Base-by-base conservation (phyloP, 2,888 invertebrate species). In the Polymixis flavicincta region DNA sequence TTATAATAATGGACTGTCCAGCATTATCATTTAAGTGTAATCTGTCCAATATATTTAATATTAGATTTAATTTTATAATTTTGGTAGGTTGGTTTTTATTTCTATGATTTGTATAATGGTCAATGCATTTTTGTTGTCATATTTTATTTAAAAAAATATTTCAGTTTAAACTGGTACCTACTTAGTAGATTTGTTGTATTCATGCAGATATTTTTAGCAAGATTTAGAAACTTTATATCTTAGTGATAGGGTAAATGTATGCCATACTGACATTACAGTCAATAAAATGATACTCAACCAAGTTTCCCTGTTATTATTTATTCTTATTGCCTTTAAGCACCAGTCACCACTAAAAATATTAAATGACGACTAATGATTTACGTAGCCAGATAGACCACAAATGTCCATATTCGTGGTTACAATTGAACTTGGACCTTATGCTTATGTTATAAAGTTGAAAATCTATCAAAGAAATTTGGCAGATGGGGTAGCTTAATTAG, bases 251-350 rank as follows among this genome's bases (percentile, higher is more conserved):
- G 82, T 87, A 85, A 88, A 88, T 92, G 90, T 93, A 93, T 92
- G 93, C 91, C 92, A 93, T 92, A 92, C 87, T 89, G 90, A 92
- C 89, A 89, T 83, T 85, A 81, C 84, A 84, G 91, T 92, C 90
- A 92, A 90, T 92, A 92, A 92, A 92, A 87, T 86, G 88, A 92
- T 92, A 92, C 90, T 91, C 92, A 87, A 87, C 61, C 72, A 84
- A 70, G 19, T 68, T 76, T 74, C 19, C 64, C 57, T 75, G 32
- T 67, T 70, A 37, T 55, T 71, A 59, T n/a, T 54, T 66, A 25
- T 28, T 48, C 22, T 14, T 28, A 54, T 7, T 52, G 4, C n/a
- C 5, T 17, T 22, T 0, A 65, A 48, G 48, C 2, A 45, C 1
- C 19, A 48, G 22, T 28, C 22, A 22, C 22, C 22, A 48, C 14